Evolutionary conservation across 2,888 invertebrate species (phyloP).

Genomic region (Drosophila nigricruria): DNA sequence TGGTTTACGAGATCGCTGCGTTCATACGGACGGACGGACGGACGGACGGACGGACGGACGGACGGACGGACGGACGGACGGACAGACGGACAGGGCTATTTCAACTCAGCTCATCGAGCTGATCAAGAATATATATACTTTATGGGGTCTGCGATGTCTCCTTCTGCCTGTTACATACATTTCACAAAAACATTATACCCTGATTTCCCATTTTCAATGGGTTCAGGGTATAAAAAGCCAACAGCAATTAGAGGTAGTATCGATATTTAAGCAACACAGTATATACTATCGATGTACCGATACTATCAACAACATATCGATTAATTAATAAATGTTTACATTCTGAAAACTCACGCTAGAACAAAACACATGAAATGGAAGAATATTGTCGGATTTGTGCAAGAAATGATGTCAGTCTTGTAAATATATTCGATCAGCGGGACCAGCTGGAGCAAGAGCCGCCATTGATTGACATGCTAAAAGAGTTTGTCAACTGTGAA

Average conservation of each 20-base stretch:
- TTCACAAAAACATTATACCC: no score
- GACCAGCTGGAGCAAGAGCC: slow-evolving; percentile 9
- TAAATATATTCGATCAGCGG: slow-evolving; percentile 25
- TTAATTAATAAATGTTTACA: not conserved
- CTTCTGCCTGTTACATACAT: no score
- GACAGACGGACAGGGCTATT: no score
- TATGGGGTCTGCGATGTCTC: no score
- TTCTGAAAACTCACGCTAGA: not conserved
- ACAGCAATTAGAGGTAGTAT: not conserved
- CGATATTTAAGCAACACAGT: not conserved
- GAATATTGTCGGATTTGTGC: slow-evolving; percentile 26
- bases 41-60: no score
- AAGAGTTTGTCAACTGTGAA: slow-evolving; percentile 17
- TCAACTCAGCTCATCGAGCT: no score
- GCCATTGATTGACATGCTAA: slow-evolving; percentile 24
- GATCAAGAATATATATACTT: no score
- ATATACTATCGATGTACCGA: not conserved
- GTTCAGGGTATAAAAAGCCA: no score
- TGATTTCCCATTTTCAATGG: no score
- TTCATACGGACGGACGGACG: no score
- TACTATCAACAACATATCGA: not conserved
- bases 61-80: no score
- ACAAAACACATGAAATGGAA: slow-evolving; percentile 9
- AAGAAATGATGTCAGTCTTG: slow-evolving; percentile 6
- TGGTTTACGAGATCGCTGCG: no score